Base-by-base conservation (phyloP, 2,797 vertebrate genomes). In the Microctenopoma stevenorrisi region DNA sequence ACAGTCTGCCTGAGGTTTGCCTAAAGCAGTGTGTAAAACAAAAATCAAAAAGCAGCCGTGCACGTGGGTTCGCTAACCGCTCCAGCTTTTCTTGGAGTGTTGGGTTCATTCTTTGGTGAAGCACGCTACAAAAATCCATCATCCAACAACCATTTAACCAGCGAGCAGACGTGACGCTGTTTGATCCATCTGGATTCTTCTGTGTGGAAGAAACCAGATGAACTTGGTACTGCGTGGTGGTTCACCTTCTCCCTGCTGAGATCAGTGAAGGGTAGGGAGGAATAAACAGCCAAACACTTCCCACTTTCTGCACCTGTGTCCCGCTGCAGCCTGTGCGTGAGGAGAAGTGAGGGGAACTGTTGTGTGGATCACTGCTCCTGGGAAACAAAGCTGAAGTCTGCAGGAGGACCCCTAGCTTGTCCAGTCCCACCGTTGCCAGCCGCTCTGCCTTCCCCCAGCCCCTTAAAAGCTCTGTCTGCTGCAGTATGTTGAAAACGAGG, bases 261-360 rank as follows among this genome's bases (percentile, higher is more conserved):
- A 76, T 79, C 76, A 71, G 83, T 72, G 64, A 72, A n/a, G 8
- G n/a, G 7, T 52, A n/a, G 30, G 46, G 61, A 18, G 46, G 43
- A 35, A 53, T 56, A 30, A 54, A 65, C 59, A 49, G 51, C 66
- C 22, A 22, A 22, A 65, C 22, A 1, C 65, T 46, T 47, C 76
- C 64, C 47, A 55, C 51, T 68, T 50, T 28, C 72, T 67, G 25
- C 26, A 38, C 56, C 67, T 33, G 37, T 9, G 63, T 35, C 68
- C 64, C 30, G 38, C 40, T 7, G 56, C 46, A 80, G 55, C 56
- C 53, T 14, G 70, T 7, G 30, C 54, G 65, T 58, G 46, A 38
- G 77, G 57, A 42, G 37, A 56, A 59, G 70, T 26, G 66, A 84
- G 71, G 52, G 76, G 74, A 80, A 68, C 68, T 80, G 63, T 52